Evolutionary conservation across 2,113 vertebrate genomes (phyloP).

Genomic region (Istiophorus platypterus): DNA sequence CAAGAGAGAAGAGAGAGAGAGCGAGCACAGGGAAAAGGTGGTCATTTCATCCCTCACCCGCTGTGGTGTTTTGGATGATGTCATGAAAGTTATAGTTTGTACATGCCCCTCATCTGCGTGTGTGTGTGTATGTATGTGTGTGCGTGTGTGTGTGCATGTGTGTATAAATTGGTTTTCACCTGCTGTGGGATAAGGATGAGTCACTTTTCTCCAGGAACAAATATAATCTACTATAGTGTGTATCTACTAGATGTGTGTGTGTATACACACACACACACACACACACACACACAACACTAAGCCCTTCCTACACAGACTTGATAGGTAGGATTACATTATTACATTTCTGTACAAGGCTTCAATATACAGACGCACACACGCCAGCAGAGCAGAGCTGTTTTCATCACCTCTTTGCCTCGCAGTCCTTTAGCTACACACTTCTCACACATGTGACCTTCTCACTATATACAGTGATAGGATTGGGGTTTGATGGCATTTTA

Average conservation of each 20-base stretch:
- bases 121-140: constrained; percentile 5
- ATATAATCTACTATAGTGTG: constrained; percentile 35
- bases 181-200: constrained; percentile 53
- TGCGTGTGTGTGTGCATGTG: constrained; percentile 15
- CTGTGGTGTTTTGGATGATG: constrained; percentile 41
- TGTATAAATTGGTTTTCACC: constrained; percentile 49
- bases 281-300: constrained; percentile 6
- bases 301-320: constrained; percentile 29
- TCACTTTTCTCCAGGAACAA: constrained; percentile 58
- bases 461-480: background rate
- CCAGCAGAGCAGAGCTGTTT: constrained; percentile 7
- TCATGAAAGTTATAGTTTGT: constrained; percentile 44
- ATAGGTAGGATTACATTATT: constrained; percentile 56
- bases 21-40: constrained; percentile 15
- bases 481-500: background rate
- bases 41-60: constrained; percentile 21
- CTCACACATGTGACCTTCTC: constrained; percentile 39
- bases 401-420: constrained; percentile 30
- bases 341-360: constrained; percentile 38
- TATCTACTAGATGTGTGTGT: constrained; percentile 3
- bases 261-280: background rate
- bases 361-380: constrained; percentile 7
- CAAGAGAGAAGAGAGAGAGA: background rate
- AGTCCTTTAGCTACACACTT: constrained; percentile 18
- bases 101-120: constrained; percentile 9